phyloP scores from a whole-genome alignment of 2,797 vertebrate species.

The Melanotaenia boesemani region DNA sequence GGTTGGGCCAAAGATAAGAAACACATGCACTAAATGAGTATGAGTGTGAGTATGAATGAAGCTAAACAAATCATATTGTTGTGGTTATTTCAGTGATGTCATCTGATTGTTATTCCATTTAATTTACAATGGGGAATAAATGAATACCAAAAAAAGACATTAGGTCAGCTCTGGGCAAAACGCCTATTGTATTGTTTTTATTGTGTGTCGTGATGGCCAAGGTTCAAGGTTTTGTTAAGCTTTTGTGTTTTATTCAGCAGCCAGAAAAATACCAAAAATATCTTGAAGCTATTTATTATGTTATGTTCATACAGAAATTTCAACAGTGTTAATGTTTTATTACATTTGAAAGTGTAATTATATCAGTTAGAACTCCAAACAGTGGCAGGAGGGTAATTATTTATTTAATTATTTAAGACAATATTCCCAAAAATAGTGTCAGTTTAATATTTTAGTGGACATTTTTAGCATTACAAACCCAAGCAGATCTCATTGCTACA shows the following conservation, averaged over 20 bases:
- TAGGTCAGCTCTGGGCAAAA: conserved; percentile 6
- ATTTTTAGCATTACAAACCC: too few species aligned
- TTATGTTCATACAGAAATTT: neutral
- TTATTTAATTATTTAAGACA: neutral
- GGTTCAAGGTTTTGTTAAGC: conserved; percentile 44
- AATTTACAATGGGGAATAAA: conserved; percentile 15
- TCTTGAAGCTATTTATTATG: neutral
- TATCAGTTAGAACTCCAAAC: neutral
- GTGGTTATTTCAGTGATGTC: conserved; percentile 6
- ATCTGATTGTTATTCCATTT: conserved; percentile 21
- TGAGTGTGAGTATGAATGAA: neutral
- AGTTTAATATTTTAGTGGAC: neutral
- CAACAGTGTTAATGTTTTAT: neutral
- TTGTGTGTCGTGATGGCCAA: neutral
- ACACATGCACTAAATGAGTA: neutral
- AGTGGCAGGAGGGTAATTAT: neutral
- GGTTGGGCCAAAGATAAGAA: conserved; percentile 4
- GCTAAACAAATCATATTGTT: neutral
- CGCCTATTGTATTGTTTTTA: conserved; percentile 8
- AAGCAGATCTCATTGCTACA: too few species aligned
- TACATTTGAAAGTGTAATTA: neutral
- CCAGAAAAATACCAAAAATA: conserved; percentile 4
- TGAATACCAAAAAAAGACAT: conserved; percentile 8
- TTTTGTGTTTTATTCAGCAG: conserved; percentile 29
- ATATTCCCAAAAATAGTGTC: neutral